Evolutionary conservation across 2,113 vertebrate species (phyloP).

Genomic region (Phalacrocorax pelagicus): DNA sequence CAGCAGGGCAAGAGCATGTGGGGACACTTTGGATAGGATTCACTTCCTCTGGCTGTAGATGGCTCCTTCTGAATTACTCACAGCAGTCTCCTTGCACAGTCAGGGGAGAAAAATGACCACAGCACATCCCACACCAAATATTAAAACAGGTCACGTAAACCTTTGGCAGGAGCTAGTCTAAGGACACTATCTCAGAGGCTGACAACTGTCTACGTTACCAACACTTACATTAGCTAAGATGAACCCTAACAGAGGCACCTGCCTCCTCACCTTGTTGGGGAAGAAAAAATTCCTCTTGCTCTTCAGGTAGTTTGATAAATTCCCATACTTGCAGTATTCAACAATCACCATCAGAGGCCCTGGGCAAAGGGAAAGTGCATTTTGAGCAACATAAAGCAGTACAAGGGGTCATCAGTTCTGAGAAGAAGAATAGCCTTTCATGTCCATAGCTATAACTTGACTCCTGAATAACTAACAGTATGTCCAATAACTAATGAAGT

Average conservation of each 20-base stretch:
- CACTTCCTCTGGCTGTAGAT: neutral
- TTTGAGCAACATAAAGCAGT: neutral
- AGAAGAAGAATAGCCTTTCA: neutral
- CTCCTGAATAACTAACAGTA: neutral
- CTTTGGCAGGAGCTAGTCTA: neutral
- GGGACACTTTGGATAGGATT: neutral
- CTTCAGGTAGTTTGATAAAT: slow-evolving; percentile 92
- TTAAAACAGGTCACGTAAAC: neutral
- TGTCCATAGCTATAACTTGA: fast-evolving
- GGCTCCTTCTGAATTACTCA: neutral
- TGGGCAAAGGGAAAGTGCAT: slow-evolving; percentile 29
- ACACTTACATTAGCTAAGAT: fast-evolving
- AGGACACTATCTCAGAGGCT: neutral
- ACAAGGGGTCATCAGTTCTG: neutral
- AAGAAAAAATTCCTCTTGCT: slow-evolving; percentile 89
- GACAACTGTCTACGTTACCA: neutral
- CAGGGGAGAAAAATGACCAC: neutral
- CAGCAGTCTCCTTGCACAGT: neutral
- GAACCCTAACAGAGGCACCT: neutral
- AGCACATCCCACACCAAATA: neutral
- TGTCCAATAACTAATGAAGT: neutral
- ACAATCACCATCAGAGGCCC: slow-evolving; percentile 97
- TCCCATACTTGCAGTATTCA: slow-evolving; percentile 92
- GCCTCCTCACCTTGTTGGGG: slow-evolving; percentile 78
- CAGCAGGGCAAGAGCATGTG: neutral